These are phyloP conservation scores for Dallia pectoralis DNA, from an alignment of 2,797 vertebrate species.

Conservation along the genomic window DNA sequence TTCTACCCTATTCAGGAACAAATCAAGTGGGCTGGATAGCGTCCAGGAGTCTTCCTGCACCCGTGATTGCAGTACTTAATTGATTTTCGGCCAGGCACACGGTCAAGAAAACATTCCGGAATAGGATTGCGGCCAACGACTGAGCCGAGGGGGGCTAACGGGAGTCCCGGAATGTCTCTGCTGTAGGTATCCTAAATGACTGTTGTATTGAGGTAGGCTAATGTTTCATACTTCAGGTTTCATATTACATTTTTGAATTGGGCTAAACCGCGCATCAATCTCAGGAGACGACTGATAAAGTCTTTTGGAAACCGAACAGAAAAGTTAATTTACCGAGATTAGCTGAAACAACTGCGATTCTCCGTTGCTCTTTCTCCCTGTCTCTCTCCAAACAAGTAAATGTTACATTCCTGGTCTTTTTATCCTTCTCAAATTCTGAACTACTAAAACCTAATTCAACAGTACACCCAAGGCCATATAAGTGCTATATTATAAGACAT, in stretches of 20 bases:
- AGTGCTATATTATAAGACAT: no score
- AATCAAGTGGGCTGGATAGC: conserved; percentile 53
- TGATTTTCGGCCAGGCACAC: conserved; percentile 65
- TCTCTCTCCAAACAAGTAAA: no score
- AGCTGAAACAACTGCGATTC: not conserved
- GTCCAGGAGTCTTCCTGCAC: conserved; percentile 57
- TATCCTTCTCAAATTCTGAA: no score
- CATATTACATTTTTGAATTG: not conserved
- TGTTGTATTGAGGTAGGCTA: not conserved
- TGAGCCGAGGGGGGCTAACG: conserved; percentile 28
- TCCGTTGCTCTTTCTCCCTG: no score
- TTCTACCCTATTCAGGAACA: conserved; percentile 50
- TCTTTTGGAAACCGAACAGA: no score
- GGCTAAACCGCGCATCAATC: no score
- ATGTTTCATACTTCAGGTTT: not conserved
- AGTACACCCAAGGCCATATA: no score
- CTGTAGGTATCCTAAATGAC: conserved; percentile 48
- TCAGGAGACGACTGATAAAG: no score
- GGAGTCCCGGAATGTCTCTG: conserved; percentile 7
- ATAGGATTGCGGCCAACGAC: conserved; percentile 52
- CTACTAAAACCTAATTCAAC: no score
- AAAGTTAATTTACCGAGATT: not conserved
- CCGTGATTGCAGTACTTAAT: conserved; percentile 61
- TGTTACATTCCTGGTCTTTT: no score
- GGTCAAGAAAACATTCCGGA: conserved; percentile 61